Conservation (phyloP, 2,113 vertebrate genomes). For the Notarius quadriscutis region DNA sequence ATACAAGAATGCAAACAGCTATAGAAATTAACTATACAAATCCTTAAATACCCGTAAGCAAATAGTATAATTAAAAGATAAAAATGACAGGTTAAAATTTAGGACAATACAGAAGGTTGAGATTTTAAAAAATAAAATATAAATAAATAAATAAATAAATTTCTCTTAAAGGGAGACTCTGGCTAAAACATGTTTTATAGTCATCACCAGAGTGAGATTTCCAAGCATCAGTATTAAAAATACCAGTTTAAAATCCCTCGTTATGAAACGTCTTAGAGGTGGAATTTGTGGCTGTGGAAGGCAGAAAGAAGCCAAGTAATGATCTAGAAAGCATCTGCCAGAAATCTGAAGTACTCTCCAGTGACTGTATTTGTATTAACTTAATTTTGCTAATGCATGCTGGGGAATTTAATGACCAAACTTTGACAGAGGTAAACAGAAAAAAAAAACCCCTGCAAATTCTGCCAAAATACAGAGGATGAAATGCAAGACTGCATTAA, state of each 20-base stretch:
- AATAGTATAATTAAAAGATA: too few species aligned
- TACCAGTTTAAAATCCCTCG: background rate
- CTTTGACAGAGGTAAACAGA: background rate
- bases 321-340: slow-evolving; percentile 6
- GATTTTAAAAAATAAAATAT: too few species aligned
- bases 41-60: too few species aligned
- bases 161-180: background rate
- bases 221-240: background rate
- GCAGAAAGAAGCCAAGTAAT: background rate
- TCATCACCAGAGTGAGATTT: background rate
- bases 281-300: background rate
- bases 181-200: background rate
- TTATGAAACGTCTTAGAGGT: background rate
- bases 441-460: background rate
- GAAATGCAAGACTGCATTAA: background rate
- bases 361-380: slow-evolving; percentile 14
- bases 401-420: background rate
- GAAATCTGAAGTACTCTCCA: slow-evolving; percentile 5
- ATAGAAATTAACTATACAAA: too few species aligned
- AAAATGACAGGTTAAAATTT: too few species aligned
- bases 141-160: too few species aligned
- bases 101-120: too few species aligned
- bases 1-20: too few species aligned
- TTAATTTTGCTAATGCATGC: slow-evolving; percentile 27
- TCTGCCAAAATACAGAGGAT: background rate